Conservation (phyloP, 2,797 vertebrate species). For the Mareca strepera region DNA sequence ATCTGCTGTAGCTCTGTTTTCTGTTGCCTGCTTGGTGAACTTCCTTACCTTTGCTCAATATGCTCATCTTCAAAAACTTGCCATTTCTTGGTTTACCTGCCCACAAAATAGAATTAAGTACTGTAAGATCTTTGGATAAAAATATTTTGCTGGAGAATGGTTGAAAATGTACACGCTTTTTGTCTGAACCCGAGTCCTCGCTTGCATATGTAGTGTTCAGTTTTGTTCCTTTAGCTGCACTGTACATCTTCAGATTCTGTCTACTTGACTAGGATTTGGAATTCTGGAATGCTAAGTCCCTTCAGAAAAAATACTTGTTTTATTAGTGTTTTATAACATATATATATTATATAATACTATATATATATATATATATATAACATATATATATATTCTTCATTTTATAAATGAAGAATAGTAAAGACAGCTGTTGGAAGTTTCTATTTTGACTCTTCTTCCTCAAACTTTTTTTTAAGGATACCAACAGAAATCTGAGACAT, state of each 20-base stretch:
- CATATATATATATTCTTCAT: too few species aligned
- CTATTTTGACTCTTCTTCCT: conserved; percentile 16
- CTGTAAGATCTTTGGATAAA: not conserved
- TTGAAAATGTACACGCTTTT: not conserved
- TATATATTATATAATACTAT: too few species aligned
- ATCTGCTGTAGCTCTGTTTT: not conserved
- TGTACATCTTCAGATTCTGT: not conserved
- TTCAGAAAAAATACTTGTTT: not conserved
- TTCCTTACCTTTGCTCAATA: not conserved
- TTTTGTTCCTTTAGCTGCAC: not conserved
- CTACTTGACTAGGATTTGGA: not conserved
- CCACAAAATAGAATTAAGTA: not conserved
- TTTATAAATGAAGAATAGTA: not conserved
- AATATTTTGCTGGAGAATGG: not conserved
- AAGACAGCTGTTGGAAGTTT: not conserved
- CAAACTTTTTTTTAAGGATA: conserved; percentile 82
- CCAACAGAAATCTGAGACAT: conserved; percentile 88
- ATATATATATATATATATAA: too few species aligned
- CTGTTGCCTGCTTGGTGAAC: not conserved
- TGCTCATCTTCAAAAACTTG: not conserved
- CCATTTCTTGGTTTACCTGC: not conserved
- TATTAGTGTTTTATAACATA: not conserved
- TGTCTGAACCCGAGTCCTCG: not conserved
- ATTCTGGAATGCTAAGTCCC: not conserved
- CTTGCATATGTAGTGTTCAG: not conserved